Conservation (phyloP, 2,888 invertebrate genomes). For the Drosophila algonquin region DNA sequence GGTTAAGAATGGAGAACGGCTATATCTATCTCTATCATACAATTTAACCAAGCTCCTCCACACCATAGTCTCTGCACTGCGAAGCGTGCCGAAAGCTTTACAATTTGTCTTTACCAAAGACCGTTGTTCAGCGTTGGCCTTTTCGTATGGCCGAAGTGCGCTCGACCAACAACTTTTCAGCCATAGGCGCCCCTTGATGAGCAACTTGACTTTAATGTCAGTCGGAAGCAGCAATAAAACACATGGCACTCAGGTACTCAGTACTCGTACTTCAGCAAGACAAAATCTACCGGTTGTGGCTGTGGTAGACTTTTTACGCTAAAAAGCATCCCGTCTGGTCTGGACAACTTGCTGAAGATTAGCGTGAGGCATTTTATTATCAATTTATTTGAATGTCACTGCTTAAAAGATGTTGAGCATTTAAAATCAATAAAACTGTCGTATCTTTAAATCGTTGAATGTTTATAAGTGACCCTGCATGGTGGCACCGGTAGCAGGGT, state of each 20-base stretch:
- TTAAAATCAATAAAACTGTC: conserved; percentile 41
- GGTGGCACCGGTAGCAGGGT: neutral
- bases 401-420: conserved; percentile 13
- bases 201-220: conserved; percentile 40
- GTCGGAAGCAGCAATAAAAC: conserved; percentile 39
- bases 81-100: neutral
- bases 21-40: no score
- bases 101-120: neutral
- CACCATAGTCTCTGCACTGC: neutral
- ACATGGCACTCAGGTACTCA: conserved; percentile 16
- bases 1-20: neutral
- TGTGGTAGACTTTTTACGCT: conserved; percentile 1
- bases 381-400: conserved; percentile 28
- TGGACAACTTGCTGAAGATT: conserved; percentile 15
- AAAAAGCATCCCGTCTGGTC: conserved; percentile 10
- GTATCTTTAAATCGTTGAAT: conserved; percentile 34
- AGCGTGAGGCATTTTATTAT: conserved; percentile 39
- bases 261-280: neutral
- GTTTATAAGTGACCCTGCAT: conserved; percentile 40
- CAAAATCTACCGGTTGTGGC: neutral
- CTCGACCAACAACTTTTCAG: conserved; percentile 37
- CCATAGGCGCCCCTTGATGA: conserved; percentile 32
- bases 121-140: conserved; percentile 8
- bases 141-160: conserved; percentile 17
- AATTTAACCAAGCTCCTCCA: no score